A percentile compares a stretch with the other conserved stretches of the same genome.
Evolutionary conservation across 2,113 vertebrate genomes (phyloP).

Genomic region (Nipponia nippon): DNA sequence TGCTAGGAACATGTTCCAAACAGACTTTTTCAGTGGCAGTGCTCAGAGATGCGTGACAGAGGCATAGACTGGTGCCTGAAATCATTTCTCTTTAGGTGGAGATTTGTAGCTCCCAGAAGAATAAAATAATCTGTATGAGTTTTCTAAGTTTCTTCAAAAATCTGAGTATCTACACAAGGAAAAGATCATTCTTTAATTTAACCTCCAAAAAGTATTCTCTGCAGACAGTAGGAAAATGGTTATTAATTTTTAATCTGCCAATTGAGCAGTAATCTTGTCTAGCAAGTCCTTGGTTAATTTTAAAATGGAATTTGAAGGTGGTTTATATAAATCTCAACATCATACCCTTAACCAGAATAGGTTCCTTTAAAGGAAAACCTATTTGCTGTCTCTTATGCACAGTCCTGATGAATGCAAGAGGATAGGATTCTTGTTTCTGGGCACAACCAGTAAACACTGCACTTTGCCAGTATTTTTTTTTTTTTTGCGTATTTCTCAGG

Average conservation of each 20-base stretch:
- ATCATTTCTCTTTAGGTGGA: background rate
- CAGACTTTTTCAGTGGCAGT: background rate
- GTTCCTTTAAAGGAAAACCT: background rate
- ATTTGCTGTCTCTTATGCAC: background rate
- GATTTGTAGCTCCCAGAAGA: background rate
- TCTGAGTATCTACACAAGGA: background rate
- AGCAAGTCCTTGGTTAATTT: conserved; percentile 1
- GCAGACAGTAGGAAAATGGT: background rate
- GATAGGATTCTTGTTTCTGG: background rate
- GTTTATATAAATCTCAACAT: background rate
- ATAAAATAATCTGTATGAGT: background rate
- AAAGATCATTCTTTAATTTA: background rate
- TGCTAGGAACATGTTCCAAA: background rate
- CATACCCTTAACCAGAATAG: background rate
- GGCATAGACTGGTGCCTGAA: background rate
- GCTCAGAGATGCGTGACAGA: background rate
- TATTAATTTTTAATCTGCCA: conserved; percentile 28
- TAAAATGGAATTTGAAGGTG: background rate
- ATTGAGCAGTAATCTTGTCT: background rate
- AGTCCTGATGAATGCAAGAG: background rate
- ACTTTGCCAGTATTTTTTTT: background rate
- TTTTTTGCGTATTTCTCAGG: background rate
- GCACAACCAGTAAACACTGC: background rate
- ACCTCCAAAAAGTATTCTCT: background rate
- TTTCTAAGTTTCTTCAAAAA: background rate